Percentiles rank a stretch among this genome's conserved stretches.
Conservation (phyloP, 2,888 invertebrate genomes). For the Cryptus armator region DNA sequence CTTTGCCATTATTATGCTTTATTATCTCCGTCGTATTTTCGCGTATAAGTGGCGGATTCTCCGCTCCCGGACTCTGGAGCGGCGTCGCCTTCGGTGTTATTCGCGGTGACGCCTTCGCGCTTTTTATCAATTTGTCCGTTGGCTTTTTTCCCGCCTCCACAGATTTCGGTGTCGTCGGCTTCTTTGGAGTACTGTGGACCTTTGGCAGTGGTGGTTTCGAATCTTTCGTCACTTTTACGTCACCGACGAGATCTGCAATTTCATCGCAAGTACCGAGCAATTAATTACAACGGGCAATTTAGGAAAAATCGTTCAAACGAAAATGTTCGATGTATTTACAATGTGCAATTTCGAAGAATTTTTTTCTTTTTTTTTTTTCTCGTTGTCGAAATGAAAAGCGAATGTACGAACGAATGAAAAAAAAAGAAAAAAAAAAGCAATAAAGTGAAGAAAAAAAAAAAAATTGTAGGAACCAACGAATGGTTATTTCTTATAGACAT, state of each 20-base stretch:
- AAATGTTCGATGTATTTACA: slow-evolving; percentile 78
- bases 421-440: slow-evolving; percentile 65
- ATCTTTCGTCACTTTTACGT: slow-evolving; percentile 86
- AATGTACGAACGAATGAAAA: slow-evolving; percentile 24
- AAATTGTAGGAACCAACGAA: slow-evolving; percentile 34
- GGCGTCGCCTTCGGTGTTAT: slow-evolving; percentile 86
- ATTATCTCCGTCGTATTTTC: slow-evolving; percentile 80
- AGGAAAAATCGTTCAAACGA: neutral
- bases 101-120: slow-evolving; percentile 84
- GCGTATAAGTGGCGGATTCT: slow-evolving; percentile 82
- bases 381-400: slow-evolving; percentile 55
- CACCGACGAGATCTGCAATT: slow-evolving; percentile 79
- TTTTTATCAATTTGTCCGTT: slow-evolving; percentile 80
- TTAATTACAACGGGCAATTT: slow-evolving; percentile 65
- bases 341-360: slow-evolving; percentile 78
- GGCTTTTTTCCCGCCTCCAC: slow-evolving; percentile 76
- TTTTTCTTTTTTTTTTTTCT: slow-evolving; percentile 52
- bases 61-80: slow-evolving; percentile 87
- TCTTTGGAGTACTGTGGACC: slow-evolving; percentile 85
- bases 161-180: slow-evolving; percentile 80
- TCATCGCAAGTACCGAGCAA: neutral
- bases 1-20: slow-evolving; percentile 71
- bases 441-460: slow-evolving; percentile 49
- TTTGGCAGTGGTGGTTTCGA: slow-evolving; percentile 89
- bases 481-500: slow-evolving; percentile 3